phyloP scores from a whole-genome alignment of 2,888 invertebrate species.

The Polydrusus cervinus region DNA sequence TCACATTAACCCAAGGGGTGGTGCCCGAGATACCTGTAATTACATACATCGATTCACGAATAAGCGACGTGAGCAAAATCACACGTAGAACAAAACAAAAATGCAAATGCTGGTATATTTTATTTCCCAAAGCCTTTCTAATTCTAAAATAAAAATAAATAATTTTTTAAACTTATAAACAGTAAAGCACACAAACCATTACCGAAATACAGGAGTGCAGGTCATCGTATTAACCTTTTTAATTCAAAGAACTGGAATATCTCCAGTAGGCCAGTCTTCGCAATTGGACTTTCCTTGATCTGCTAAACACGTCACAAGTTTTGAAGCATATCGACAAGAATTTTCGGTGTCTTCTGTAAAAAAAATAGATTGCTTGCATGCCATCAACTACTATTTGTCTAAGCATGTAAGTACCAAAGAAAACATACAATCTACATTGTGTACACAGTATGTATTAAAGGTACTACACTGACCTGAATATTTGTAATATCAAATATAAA shows the following conservation, averaged over 20 bases:
- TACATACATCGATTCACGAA: too few species aligned
- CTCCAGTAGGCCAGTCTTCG: slow-evolving; percentile 79
- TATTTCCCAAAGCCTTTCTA: not conserved
- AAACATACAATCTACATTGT: too few species aligned
- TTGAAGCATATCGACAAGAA: slow-evolving; percentile 79
- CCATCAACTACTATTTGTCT: too few species aligned
- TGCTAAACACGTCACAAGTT: slow-evolving; percentile 79
- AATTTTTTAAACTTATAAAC: not conserved
- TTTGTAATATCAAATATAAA: too few species aligned
- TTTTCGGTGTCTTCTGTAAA: slow-evolving; percentile 73
- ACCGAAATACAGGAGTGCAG: not conserved
- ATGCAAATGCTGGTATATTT: not conserved
- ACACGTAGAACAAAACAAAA: not conserved
- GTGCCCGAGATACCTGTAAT: too few species aligned
- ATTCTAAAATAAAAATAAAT: not conserved
- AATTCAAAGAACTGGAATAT: slow-evolving; percentile 33
- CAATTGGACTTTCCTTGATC: slow-evolving; percentile 84
- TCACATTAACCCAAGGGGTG: too few species aligned
- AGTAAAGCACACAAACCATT: not conserved
- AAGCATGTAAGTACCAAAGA: too few species aligned
- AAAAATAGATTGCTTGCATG: not conserved
- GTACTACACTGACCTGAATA: too few species aligned
- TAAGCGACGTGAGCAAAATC: too few species aligned
- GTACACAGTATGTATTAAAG: too few species aligned
- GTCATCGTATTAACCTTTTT: not conserved